Percentiles rank a stretch among this genome's conserved stretches.
These are phyloP conservation scores for Anomalospiza imberbis DNA, from an alignment of 2,797 vertebrate genomes.

Conservation along the genomic window DNA sequence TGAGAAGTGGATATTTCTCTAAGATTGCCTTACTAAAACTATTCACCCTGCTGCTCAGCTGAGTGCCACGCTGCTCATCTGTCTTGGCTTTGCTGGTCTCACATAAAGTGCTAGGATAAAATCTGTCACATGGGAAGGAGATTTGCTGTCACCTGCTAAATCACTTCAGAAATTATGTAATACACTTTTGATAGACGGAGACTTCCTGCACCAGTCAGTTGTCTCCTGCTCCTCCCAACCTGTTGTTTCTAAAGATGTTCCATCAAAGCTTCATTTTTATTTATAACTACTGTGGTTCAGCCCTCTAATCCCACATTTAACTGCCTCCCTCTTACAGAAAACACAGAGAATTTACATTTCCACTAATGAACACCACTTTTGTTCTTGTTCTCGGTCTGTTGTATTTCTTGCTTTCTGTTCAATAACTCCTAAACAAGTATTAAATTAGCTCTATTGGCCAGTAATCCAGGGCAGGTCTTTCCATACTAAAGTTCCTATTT, in stretches of 20 bases:
- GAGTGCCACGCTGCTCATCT: not conserved
- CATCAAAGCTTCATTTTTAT: not conserved
- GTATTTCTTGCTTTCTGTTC: not conserved
- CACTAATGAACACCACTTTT: not conserved
- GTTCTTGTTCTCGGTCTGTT: not conserved
- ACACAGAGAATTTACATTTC: not conserved
- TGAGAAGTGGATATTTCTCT: constrained; percentile 20
- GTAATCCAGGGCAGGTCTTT: not conserved
- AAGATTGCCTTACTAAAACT: constrained; percentile 15
- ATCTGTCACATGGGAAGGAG: not conserved
- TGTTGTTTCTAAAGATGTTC: not conserved
- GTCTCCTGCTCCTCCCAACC: not conserved
- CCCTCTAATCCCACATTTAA: not conserved
- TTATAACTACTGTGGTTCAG: not conserved
- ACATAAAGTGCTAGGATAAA: not conserved
- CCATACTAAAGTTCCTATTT: not conserved
- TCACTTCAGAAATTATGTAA: not conserved
- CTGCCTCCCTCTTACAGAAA: not conserved
- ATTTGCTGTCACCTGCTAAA: constrained; percentile 6
- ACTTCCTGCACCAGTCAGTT: not conserved
- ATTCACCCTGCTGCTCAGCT: not conserved
- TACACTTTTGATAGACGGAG: not conserved
- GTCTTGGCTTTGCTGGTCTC: not conserved
- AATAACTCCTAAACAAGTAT: not conserved
- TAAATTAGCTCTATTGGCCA: not conserved